Percentiles rank a stretch among this genome's conserved stretches.
phyloP scores from a whole-genome alignment of 2,888 invertebrate genomes.

The Agrotis segetum region DNA sequence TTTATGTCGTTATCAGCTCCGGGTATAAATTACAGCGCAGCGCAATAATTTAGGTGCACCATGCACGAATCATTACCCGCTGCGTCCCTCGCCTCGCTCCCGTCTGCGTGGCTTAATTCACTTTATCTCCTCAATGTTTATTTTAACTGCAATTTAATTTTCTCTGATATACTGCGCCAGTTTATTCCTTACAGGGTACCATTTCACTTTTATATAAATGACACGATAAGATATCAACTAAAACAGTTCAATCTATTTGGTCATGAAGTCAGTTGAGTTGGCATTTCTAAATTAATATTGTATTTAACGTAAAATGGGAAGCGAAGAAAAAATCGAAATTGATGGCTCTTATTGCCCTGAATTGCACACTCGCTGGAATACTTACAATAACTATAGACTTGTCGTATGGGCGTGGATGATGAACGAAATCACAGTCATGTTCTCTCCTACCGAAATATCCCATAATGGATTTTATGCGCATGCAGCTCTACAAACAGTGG shows the following conservation, averaged over 20 bases:
- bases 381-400: constrained; percentile 78
- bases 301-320: constrained; percentile 46
- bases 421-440: constrained; percentile 78
- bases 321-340: constrained; percentile 55
- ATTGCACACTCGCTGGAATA: constrained; percentile 76
- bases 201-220: constrained; percentile 36
- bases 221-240: constrained; percentile 35
- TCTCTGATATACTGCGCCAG: constrained; percentile 68
- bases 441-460: constrained; percentile 76
- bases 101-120: constrained; percentile 85
- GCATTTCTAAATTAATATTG: constrained; percentile 33
- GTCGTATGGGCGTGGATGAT: constrained; percentile 84
- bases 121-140: constrained; percentile 85
- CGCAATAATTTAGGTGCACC: constrained; percentile 90
- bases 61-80: constrained; percentile 90
- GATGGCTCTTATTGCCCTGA: constrained; percentile 68
- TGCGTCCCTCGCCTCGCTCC: constrained; percentile 75
- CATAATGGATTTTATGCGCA: constrained; percentile 79
- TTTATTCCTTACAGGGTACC: constrained; percentile 55
- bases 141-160: constrained; percentile 83
- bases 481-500: constrained; percentile 69
- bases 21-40: constrained; percentile 88
- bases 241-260: constrained; percentile 64
- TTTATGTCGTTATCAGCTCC: constrained; percentile 89
- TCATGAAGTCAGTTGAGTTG: constrained; percentile 33